Base-by-base conservation (phyloP, 1,140 invertebrate species). In the Subanguina moxae region DNA sequence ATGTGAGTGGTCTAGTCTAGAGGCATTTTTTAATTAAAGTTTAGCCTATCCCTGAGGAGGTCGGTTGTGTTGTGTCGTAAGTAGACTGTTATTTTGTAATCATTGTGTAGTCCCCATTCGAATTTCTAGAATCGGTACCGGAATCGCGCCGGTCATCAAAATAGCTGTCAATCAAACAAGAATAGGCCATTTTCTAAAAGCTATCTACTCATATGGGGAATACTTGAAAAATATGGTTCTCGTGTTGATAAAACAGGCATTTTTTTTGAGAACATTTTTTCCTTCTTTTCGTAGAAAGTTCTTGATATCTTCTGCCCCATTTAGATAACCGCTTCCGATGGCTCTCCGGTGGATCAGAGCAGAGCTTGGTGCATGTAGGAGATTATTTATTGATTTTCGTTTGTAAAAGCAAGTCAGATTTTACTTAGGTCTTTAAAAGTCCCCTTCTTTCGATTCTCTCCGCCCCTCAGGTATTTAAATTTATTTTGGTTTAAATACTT, bases 321-420 rank as follows among this genome's bases (percentile, higher is more conserved):
- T 27, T 64, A 64, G 62, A 46, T 64, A n/a, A 64, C 62, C 1
- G 62, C 62, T 46, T 64, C 62, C 27, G 62, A 64, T 23, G 62
- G 62, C n/a, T 19, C 27, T 23, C 38, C 45, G n/a, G 62, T 64
- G 27, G 62, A 64, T 19, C 19, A 25, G 42, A 45, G 28, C 30
- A 23, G 62, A 27, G 27, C 38, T 19, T 64, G 62, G 62, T 64
- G 58, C 27, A 21, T 23, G 19, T 61, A 52, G 17, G 48, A 5
- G 11, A 11, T 45, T n/a, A 13, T 52, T 52, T 21, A 52, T 52
- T 52, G n/a, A 7, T 21, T 1, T 15, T 52, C 17, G 15, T 21
- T 25, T 52, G n/a, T 52, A 52, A 19, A 7, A 52, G 48, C 11
- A 45, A 45, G n/a, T 11, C 43, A 45, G 11, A 45, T 25, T 21